These are phyloP conservation scores for Drosophila mayaguana DNA, from an alignment of 2,888 invertebrate genomes.

Conservation along the genomic window DNA sequence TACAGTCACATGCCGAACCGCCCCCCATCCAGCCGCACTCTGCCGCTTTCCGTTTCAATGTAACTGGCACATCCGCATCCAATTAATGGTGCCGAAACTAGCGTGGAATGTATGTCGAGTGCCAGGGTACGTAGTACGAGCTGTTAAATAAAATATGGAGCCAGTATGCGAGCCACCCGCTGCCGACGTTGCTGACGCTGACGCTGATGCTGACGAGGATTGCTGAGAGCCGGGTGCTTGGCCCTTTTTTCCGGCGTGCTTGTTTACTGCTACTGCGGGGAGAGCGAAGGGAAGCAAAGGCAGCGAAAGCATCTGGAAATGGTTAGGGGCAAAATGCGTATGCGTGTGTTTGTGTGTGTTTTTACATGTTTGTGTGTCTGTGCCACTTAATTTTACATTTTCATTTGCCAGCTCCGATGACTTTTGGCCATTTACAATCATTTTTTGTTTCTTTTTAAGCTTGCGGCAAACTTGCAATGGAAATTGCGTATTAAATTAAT, in stretches of 20 bases:
- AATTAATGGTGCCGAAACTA: slow-evolving; percentile 77
- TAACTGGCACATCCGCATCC: slow-evolving; percentile 79
- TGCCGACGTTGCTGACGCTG: slow-evolving; percentile 4
- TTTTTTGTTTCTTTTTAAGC: slow-evolving; percentile 45
- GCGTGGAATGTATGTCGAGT: slow-evolving; percentile 75
- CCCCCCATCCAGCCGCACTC: background rate
- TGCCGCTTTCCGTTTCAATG: slow-evolving; percentile 37
- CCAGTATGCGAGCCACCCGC: slow-evolving; percentile 36
- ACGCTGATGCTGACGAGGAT: slow-evolving; percentile 27
- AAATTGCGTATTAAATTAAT: slow-evolving; percentile 78
- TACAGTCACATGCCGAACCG: background rate
- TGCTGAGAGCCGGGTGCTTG: slow-evolving; percentile 55
- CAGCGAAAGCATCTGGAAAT: slow-evolving; percentile 4
- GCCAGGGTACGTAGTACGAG: slow-evolving; percentile 55
- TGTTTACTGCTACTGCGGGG: slow-evolving; percentile 54
- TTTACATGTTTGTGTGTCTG: slow-evolving; percentile 39
- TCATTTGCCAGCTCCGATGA: slow-evolving; percentile 75
- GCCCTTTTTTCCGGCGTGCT: slow-evolving; percentile 62
- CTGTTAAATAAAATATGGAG: slow-evolving; percentile 76
- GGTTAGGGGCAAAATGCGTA: background rate
- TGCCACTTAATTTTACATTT: slow-evolving; percentile 77
- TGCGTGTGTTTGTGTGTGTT: slow-evolving; percentile 20
- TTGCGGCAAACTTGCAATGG: slow-evolving; percentile 48
- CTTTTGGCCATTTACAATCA: slow-evolving; percentile 77
- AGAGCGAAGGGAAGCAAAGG: background rate